Percentiles rank a stretch among this genome's conserved stretches.
Evolutionary conservation across 2,113 vertebrate genomes (phyloP).

Genomic region (Campylomormyrus numenius): DNA sequence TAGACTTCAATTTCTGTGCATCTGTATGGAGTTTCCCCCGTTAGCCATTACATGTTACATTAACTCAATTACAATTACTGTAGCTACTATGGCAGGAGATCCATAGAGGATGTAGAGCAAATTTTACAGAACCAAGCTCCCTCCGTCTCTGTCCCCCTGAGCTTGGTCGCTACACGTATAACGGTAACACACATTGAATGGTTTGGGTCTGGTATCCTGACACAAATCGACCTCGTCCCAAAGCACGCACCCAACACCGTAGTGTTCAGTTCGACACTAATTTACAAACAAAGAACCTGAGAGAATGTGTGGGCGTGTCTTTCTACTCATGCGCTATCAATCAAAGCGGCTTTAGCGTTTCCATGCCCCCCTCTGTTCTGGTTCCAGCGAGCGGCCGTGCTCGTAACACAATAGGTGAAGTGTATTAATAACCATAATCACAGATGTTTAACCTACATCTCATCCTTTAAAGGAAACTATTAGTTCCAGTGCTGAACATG

Average conservation of each 20-base stretch:
- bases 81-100: not conserved
- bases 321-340: not conserved
- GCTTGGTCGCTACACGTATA: not conserved
- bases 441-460: not conserved
- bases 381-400: not conserved
- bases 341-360: slow-evolving; percentile 2
- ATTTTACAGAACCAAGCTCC: not conserved
- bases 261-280: slow-evolving; percentile 18
- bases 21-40: too few species aligned
- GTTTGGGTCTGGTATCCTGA: not conserved
- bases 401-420: not conserved
- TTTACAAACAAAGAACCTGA: slow-evolving; percentile 21
- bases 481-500: not conserved
- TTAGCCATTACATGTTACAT: not conserved
- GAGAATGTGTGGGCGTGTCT: slow-evolving; percentile 10
- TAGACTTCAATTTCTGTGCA: not conserved
- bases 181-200: not conserved
- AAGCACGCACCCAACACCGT: not conserved
- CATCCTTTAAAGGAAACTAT: not conserved
- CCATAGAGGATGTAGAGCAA: not conserved
- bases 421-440: not conserved
- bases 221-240: not conserved
- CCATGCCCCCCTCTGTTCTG: not conserved
- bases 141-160: not conserved
- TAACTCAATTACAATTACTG: not conserved